phyloP scores from a whole-genome alignment of 2,113 vertebrate species.

The Rhineura floridana region DNA sequence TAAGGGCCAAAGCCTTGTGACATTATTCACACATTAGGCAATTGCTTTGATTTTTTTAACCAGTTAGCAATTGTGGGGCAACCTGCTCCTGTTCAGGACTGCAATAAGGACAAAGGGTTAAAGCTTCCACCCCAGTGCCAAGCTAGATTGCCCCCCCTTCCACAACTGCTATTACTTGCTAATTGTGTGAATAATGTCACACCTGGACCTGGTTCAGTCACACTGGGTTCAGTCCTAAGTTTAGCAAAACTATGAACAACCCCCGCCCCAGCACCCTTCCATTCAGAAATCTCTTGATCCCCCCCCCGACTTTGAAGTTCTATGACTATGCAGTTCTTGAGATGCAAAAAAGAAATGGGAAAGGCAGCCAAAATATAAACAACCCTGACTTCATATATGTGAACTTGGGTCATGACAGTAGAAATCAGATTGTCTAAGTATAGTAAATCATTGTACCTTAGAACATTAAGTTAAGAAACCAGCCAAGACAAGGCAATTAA shows the following conservation, averaged over 20 bases:
- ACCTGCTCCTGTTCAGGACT: background rate
- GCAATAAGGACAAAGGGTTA: background rate
- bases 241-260: background rate
- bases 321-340: too few species aligned
- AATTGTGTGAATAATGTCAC: too few species aligned
- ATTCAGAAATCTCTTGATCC: background rate
- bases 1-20: background rate
- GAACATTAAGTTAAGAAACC: background rate
- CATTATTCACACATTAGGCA: background rate
- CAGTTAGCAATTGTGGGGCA: background rate
- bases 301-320: background rate
- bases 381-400: background rate
- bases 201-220: too few species aligned
- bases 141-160: background rate
- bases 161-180: background rate
- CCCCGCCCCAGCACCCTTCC: background rate
- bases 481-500: background rate
- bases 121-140: background rate
- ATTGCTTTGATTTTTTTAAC: too few species aligned
- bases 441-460: background rate
- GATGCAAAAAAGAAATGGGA: background rate
- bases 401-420: background rate
- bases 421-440: background rate
- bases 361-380: background rate
- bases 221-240: too few species aligned